phyloP scores from a whole-genome alignment of 2,113 vertebrate genomes.

The Lynx canadensis region DNA sequence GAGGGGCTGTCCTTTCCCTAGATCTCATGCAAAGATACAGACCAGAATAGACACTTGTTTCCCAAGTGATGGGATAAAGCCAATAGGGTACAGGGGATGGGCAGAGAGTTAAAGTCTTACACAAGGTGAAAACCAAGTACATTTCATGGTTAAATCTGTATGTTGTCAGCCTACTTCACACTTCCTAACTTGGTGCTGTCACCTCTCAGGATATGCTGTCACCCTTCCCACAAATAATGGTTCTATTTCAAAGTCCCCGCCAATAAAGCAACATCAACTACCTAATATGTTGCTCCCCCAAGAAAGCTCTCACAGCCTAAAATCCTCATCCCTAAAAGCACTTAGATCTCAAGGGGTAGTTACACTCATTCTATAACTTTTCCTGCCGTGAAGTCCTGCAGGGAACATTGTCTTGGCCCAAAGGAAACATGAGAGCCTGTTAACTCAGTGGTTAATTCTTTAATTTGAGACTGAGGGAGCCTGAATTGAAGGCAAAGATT shows the following conservation, averaged over 20 bases:
- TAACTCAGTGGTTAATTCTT: neutral
- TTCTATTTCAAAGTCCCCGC: neutral
- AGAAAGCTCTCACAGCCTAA: neutral
- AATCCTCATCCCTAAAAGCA: neutral
- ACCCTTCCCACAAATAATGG: neutral
- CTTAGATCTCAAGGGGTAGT: neutral
- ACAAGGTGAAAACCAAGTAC: neutral
- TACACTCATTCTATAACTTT: neutral
- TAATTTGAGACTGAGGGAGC: fast-evolving
- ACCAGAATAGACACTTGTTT: neutral
- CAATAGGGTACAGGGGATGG: fast-evolving
- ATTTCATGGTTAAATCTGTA: neutral
- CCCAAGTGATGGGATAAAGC: neutral
- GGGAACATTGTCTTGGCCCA: too few relatives aligned
- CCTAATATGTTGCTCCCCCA: neutral
- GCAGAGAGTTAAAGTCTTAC: neutral
- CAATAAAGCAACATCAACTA: neutral
- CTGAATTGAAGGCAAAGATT: neutral
- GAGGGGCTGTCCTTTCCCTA: fast-evolving
- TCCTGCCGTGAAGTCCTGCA: neutral
- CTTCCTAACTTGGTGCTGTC: too few relatives aligned
- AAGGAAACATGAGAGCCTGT: neutral
- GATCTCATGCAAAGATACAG: neutral
- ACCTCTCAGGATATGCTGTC: neutral
- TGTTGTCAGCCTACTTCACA: neutral